phyloP scores from a whole-genome alignment of 2,888 invertebrate genomes.

The Andricus curvator region DNA sequence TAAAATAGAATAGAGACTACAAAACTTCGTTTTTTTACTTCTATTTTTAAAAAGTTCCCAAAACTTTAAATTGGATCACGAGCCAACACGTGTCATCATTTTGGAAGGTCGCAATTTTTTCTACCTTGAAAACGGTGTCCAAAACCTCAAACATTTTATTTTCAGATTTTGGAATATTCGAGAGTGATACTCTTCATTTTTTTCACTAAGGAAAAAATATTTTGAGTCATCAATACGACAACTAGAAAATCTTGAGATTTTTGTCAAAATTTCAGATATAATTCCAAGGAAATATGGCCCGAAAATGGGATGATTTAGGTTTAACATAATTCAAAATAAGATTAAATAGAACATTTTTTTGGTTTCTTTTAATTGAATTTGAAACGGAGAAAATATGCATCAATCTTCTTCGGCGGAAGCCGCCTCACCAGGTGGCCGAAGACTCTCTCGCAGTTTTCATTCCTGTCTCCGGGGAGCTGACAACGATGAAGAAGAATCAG shows the following conservation, averaged over 20 bases:
- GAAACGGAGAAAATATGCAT: constrained; percentile 60
- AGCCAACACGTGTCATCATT: neutral
- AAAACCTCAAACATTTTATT: neutral
- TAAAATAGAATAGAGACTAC: neutral
- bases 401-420: constrained; percentile 71
- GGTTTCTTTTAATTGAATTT: neutral
- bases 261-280: neutral
- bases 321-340: constrained; percentile 36
- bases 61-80: neutral
- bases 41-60: too few relatives aligned
- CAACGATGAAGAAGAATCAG: constrained; percentile 76
- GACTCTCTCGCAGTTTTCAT: constrained; percentile 85
- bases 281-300: neutral
- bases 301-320: neutral
- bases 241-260: neutral
- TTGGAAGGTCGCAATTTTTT: neutral
- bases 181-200: neutral
- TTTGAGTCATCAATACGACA: neutral
- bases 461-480: constrained; percentile 83
- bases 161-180: constrained; percentile 29
- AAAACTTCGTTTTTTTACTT: neutral
- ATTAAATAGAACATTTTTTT: constrained; percentile 1
- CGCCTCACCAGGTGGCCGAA: constrained; percentile 76
- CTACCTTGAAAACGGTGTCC: neutral
- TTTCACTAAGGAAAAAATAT: neutral